Evolutionary conservation across 2,888 invertebrate genomes (phyloP).

Genomic region (Chalcosyrphus nemorum): DNA sequence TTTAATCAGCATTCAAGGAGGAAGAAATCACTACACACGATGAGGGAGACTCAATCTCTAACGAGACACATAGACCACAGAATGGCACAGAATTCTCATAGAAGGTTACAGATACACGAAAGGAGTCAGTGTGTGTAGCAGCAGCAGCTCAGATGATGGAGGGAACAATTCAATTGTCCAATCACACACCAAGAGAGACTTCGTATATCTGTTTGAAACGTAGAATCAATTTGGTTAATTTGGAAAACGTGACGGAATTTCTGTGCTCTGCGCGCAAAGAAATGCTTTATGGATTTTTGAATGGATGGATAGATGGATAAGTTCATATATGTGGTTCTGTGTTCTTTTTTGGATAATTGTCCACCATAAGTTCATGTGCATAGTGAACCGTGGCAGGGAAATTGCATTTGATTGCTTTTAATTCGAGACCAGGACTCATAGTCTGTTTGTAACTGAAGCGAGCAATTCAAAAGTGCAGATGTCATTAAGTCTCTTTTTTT

Average conservation of each 20-base stretch:
- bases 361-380: slow-evolving; percentile 20
- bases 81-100: neutral
- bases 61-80: slow-evolving; percentile 38
- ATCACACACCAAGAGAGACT: slow-evolving; percentile 57
- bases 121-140: slow-evolving; percentile 21
- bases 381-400: slow-evolving; percentile 55
- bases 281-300: slow-evolving; percentile 46
- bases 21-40: slow-evolving; percentile 29
- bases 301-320: slow-evolving; percentile 8
- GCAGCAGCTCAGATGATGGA: neutral
- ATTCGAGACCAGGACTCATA: slow-evolving; percentile 25
- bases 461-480: slow-evolving; percentile 18
- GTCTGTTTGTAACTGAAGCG: slow-evolving; percentile 32
- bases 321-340: too few relatives aligned
- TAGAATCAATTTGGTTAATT: slow-evolving; percentile 78
- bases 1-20: slow-evolving; percentile 38
- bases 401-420: slow-evolving; percentile 69
- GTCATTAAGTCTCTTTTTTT: slow-evolving; percentile 32
- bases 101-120: slow-evolving; percentile 15
- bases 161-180: slow-evolving; percentile 69
- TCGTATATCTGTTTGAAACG: slow-evolving; percentile 57
- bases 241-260: slow-evolving; percentile 79
- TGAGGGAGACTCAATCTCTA: slow-evolving; percentile 23
- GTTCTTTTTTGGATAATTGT: slow-evolving; percentile 49
- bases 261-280: slow-evolving; percentile 55